Evolutionary conservation across 1,140 invertebrate species (phyloP), one percentile per base, ranked within the genome.

Genomic region (Thereuonema tuberculata): DNA sequence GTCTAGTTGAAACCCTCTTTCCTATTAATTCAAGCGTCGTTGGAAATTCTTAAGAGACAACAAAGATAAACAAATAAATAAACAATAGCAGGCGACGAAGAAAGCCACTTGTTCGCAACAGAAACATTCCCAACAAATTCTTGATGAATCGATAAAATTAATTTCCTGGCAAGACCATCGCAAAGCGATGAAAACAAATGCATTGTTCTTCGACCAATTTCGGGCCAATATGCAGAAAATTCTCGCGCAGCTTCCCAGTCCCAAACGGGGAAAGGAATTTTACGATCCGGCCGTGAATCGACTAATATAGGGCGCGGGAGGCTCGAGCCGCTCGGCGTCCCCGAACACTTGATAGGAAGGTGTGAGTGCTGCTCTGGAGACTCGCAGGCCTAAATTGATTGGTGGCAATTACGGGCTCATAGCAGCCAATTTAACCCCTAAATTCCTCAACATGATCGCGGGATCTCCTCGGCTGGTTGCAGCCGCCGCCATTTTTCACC

Each of bases 361-460:
- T 5, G 31, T 17, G 31, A 17, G 31, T 37, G 5, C 31, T 37
- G 31, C 31, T 17, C 31, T 5, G 31, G 31, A 17, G 31, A 50
- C 48, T 50, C 53, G 14, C 53, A 14, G 23, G 27, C 53, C 53
- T 25, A 55, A 55, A 55, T 55, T 55, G 53, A 55, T 55, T 55
- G 53, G 53, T 55, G 27, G 53, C 53, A 55, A 55, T 55, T 55
- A 55, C 53, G 53, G 5, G 25, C 53, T 25, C 53, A n/a, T 55
- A 14, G 53, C 53, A 55, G 53, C 53, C 53, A 55, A 55, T 55
- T 55, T 55, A 55, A 55, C 53, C 53, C 53, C 53, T 55, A 25
- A 55, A 55, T 55, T 55, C 53, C 27, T 55, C 53, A 55, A 55
- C 53, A 55, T 55, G 53, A 55, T 55, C 53, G 53, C 53, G 14